Evolutionary conservation across 2,113 vertebrate species (phyloP).

Genomic region (Salminus brasiliensis): DNA sequence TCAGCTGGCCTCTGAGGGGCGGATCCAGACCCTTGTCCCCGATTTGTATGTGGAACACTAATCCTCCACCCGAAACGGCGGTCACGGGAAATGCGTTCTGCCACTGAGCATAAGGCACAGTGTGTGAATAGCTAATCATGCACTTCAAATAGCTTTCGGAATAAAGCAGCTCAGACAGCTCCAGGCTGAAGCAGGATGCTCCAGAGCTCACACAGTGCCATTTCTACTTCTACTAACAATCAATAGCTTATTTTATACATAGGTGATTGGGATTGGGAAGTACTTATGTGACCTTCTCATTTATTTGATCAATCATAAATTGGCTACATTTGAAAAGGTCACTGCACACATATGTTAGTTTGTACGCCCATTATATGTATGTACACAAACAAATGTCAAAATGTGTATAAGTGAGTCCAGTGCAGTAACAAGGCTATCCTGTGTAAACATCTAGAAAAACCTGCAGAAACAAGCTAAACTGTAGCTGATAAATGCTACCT

Average conservation of each 20-base stretch:
- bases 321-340: neutral
- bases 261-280: neutral
- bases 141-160: neutral
- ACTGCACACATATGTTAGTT: neutral
- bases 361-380: neutral
- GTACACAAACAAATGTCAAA: neutral
- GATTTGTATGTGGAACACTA: slow-evolving; percentile 20
- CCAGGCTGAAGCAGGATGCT: neutral
- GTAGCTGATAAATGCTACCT: no score
- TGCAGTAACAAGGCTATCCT: no score
- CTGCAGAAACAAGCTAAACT: no score
- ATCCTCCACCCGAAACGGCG: slow-evolving; percentile 12
- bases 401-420: neutral
- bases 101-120: neutral
- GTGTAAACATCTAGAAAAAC: no score
- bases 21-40: slow-evolving; percentile 15
- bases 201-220: neutral
- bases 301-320: neutral
- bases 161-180: neutral
- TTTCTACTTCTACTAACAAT: neutral
- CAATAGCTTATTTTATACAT: neutral
- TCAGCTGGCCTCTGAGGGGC: slow-evolving; percentile 30
- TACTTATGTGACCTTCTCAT: neutral
- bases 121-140: neutral
- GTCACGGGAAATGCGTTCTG: neutral